These are phyloP conservation scores for Torymus tubicola DNA, from an alignment of 2,888 invertebrate species.

Conservation along the genomic window DNA sequence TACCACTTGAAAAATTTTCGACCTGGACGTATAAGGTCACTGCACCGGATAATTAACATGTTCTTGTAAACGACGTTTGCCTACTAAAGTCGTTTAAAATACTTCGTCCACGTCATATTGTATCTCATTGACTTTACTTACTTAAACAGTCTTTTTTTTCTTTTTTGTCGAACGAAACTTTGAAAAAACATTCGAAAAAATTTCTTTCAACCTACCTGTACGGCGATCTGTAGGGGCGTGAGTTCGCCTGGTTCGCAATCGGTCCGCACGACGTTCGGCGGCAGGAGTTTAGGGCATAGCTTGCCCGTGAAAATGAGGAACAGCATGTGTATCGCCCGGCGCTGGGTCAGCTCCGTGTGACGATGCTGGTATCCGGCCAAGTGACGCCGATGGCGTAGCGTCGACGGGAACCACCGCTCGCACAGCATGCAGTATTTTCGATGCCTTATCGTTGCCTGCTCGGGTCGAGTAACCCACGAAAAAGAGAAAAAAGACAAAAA, in stretches of 20 bases:
- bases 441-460: conserved; percentile 73
- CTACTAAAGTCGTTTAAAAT: too few species aligned
- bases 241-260: conserved; percentile 72
- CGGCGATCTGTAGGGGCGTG: conserved; percentile 75
- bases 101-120: too few species aligned
- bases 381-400: conserved; percentile 71
- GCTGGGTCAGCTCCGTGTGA: conserved; percentile 73
- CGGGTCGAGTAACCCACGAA: too few species aligned
- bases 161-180: too few species aligned
- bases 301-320: conserved; percentile 75
- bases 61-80: too few species aligned
- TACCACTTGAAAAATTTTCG: too few species aligned
- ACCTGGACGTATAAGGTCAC: too few species aligned
- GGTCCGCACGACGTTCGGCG: conserved; percentile 69
- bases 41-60: too few species aligned
- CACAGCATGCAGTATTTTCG: conserved; percentile 74
- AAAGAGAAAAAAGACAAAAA: too few species aligned
- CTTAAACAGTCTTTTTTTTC: too few species aligned
- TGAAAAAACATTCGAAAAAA: too few species aligned
- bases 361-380: conserved; percentile 74
- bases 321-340: conserved; percentile 75
- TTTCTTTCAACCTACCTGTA: conserved; percentile 68
- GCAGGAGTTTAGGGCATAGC: conserved; percentile 72
- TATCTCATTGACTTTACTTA: too few species aligned
- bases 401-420: conserved; percentile 74